Percentiles rank a stretch among this genome's conserved stretches.
phyloP scores from a whole-genome alignment of 2,888 invertebrate genomes.

The Achlya flavicornis region DNA sequence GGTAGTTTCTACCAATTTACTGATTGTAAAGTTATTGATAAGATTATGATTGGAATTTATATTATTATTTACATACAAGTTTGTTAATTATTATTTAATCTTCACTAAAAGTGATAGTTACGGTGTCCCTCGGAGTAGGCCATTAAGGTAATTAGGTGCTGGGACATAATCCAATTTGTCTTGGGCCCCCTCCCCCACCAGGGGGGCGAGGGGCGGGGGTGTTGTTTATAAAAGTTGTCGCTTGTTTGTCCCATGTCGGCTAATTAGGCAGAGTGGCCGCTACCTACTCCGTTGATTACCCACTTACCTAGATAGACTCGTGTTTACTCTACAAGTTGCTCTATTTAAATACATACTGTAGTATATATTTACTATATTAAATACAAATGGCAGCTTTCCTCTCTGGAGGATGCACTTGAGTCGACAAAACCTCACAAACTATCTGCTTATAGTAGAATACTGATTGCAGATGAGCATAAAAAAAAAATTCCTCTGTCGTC shows the following conservation, averaged over 20 bases:
- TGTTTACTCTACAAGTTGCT: not conserved
- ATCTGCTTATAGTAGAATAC: no score
- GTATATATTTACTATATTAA: no score
- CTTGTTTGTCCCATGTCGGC: slow-evolving; percentile 30
- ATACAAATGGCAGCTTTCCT: no score
- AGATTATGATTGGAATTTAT: not conserved
- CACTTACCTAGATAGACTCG: slow-evolving; percentile 30
- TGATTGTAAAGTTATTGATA: not conserved
- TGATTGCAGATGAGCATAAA: no score
- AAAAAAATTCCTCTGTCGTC: no score
- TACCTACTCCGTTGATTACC: slow-evolving; percentile 19
- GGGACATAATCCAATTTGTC: slow-evolving; percentile 48
- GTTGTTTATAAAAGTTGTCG: slow-evolving; percentile 42
- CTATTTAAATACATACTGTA: no score
- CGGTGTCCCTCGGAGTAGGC: slow-evolving; percentile 26
- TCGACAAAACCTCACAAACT: no score
- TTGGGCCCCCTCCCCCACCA: slow-evolving; percentile 13
- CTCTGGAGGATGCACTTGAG: no score
- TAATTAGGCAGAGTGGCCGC: slow-evolving; percentile 45
- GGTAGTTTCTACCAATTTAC: no score
- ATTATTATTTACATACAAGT: not conserved
- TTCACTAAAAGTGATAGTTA: slow-evolving; percentile 8
- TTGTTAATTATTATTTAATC: slow-evolving; percentile 8
- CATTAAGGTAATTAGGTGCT: slow-evolving; percentile 55
- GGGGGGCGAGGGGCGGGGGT: not conserved